Evolutionary conservation across 2,888 invertebrate species (phyloP).

Genomic region (Brachyptera putata): DNA sequence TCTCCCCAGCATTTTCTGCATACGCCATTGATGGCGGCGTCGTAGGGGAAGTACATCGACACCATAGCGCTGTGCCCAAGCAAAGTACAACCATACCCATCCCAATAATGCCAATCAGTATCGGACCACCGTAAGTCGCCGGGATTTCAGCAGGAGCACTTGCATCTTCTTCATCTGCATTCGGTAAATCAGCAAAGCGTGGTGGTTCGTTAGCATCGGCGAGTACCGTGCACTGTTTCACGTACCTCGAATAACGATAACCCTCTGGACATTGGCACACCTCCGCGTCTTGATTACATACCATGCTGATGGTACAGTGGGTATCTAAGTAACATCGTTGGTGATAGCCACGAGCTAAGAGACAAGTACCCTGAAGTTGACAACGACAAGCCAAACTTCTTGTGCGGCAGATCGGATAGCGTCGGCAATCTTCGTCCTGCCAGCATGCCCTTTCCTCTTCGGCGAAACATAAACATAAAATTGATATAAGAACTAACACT

Average conservation of each 20-base stretch:
- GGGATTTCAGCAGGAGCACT: constrained; percentile 23
- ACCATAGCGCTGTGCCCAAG: constrained; percentile 19
- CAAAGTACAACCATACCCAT: constrained; percentile 21
- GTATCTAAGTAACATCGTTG: constrained; percentile 9
- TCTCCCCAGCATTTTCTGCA: constrained; percentile 9
- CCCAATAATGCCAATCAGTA: constrained; percentile 24
- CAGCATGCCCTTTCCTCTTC: constrained; percentile 15
- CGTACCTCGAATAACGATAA: constrained; percentile 11
- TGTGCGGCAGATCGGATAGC: constrained; percentile 15
- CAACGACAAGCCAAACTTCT: constrained; percentile 15
- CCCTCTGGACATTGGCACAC: constrained; percentile 20
- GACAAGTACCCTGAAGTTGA: constrained; percentile 6
- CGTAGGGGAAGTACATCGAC: constrained; percentile 18
- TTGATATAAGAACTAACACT: neutral
- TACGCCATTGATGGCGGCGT: neutral
- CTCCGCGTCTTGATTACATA: constrained; percentile 3
- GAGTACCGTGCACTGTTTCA: constrained; percentile 8
- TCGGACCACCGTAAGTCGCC: constrained; percentile 24
- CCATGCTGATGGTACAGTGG: constrained; percentile 6
- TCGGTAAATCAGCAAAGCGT: constrained; percentile 23
- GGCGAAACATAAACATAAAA: no score
- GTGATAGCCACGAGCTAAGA: constrained; percentile 11
- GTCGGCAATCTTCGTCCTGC: constrained; percentile 16
- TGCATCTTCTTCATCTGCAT: constrained; percentile 21
- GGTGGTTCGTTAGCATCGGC: constrained; percentile 8